These are phyloP conservation scores for Kuschelorhynchus macadamiae DNA, from an alignment of 2,888 invertebrate species.

Conservation along the genomic window DNA sequence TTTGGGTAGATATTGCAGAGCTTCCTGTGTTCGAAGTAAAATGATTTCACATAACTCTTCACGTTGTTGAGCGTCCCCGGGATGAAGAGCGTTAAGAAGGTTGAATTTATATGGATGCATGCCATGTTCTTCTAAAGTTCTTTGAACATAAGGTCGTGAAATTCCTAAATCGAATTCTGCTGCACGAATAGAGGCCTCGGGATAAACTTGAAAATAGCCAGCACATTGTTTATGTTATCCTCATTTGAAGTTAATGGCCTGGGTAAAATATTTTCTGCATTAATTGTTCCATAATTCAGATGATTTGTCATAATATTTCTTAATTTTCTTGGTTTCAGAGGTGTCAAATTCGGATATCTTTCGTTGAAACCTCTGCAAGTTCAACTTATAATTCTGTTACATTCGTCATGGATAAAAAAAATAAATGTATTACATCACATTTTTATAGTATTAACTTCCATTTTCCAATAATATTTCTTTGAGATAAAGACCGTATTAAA, in stretches of 20 bases:
- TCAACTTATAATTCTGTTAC: not conserved
- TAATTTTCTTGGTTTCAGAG: too few species aligned
- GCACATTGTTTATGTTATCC: too few species aligned
- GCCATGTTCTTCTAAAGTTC: constrained; percentile 10
- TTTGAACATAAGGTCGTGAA: constrained; percentile 2
- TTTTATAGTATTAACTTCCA: too few species aligned
- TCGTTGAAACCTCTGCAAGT: constrained; percentile 1
- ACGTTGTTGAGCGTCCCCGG: constrained; percentile 3
- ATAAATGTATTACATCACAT: not conserved
- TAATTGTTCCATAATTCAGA: too few species aligned
- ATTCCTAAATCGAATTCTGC: constrained; percentile 6
- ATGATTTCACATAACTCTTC: constrained; percentile 4
- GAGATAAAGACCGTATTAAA: too few species aligned
- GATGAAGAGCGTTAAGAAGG: constrained; percentile 1
- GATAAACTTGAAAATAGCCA: too few species aligned
- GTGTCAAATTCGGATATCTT: not conserved
- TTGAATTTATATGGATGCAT: constrained; percentile 7
- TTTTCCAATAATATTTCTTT: too few species aligned
- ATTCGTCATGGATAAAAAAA: not conserved
- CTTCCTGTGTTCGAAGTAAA: constrained; percentile 4
- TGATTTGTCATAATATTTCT: too few species aligned
- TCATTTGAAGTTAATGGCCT: too few species aligned
- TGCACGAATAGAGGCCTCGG: not conserved
- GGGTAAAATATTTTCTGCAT: too few species aligned
- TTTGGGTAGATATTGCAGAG: not conserved